Evolutionary conservation across 2,113 vertebrate species (phyloP).

Genomic region (Eudorcas thomsonii): DNA sequence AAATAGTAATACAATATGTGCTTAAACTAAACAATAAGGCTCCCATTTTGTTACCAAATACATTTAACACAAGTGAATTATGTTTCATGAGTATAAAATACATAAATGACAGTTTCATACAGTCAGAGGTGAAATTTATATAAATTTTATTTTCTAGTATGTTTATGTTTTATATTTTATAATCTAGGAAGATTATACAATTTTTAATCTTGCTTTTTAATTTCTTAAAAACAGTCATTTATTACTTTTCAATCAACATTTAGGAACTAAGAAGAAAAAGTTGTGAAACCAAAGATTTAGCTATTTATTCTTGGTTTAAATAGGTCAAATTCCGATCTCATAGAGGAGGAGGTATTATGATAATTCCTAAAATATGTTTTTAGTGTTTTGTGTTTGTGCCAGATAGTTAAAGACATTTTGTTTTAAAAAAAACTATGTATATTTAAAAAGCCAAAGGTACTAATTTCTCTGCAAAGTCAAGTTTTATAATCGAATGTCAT

Average conservation of each 20-base stretch:
- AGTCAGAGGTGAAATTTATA: neutral
- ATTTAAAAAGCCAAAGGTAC: neutral
- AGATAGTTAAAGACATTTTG: neutral
- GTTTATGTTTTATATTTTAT: neutral
- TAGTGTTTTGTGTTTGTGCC: neutral
- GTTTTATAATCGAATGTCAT: neutral
- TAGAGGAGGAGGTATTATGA: neutral
- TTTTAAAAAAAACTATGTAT: neutral
- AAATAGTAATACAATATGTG: neutral
- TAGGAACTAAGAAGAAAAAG: neutral
- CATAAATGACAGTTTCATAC: slow-evolving; percentile 37
- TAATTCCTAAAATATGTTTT: slow-evolving; percentile 35
- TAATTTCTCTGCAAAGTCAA: neutral
- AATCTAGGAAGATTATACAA: neutral
- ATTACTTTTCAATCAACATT: neutral
- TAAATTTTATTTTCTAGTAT: neutral
- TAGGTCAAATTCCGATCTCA: neutral
- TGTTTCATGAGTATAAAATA: slow-evolving; percentile 49
- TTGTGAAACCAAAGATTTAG: neutral
- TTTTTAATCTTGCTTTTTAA: slow-evolving; percentile 1
- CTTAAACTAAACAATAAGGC: neutral
- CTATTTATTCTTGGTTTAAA: slow-evolving; percentile 20
- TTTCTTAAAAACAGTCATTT: neutral
- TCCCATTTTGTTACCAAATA: neutral
- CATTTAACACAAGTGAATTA: neutral